Base-by-base conservation (phyloP, 2,797 vertebrate species). In the Pagetopsis macropterus region DNA sequence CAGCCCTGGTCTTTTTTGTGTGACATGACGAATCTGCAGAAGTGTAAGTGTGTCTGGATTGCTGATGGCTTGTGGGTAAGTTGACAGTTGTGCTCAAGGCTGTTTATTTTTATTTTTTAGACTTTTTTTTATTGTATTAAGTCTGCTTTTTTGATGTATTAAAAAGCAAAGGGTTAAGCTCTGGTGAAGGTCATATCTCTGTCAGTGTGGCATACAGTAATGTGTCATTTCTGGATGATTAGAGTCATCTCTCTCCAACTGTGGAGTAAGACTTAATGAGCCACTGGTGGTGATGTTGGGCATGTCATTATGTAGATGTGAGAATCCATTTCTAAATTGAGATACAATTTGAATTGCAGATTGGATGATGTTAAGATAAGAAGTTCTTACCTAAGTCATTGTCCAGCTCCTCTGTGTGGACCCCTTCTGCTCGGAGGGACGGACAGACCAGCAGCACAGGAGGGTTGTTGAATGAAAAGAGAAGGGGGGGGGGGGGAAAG, bases 361-460 rank as follows among this genome's bases (percentile, higher is more conserved):
- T 37, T 9, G 33, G 33, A 8, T 13, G 12, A 51, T 55, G 19
- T 51, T 58, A 71, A 86, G 75, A 64, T 78, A 79, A 88, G 85
- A 79, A 72, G 84, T 88, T 87, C 94, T 84, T 97, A 99, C 98
- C 98, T 94, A 97, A 93, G 94, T 99, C 98, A 95, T 96, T 98
- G 96, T 99, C 98, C 96, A 97, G 96, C 94, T 99, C 98, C 92
- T 99, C 98, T 88, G 98, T 99, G 85, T 99, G 98, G 79, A 99
- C 97, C 93, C 98, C 98, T 97, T 99, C 98, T 99, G 93, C 96
- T 97, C 96, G 91, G 94, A 88, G 84, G 91, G 90, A 94, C 81
- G 82, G 92, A 91, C 91, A 90, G 85, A 90, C 90, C 90, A 91
- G 92, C 89, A 83, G 92, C 92, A 94, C 44, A 41, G 62, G 44